phyloP scores from a whole-genome alignment of 2,888 invertebrate species.

The Drosophila mettleri region DNA sequence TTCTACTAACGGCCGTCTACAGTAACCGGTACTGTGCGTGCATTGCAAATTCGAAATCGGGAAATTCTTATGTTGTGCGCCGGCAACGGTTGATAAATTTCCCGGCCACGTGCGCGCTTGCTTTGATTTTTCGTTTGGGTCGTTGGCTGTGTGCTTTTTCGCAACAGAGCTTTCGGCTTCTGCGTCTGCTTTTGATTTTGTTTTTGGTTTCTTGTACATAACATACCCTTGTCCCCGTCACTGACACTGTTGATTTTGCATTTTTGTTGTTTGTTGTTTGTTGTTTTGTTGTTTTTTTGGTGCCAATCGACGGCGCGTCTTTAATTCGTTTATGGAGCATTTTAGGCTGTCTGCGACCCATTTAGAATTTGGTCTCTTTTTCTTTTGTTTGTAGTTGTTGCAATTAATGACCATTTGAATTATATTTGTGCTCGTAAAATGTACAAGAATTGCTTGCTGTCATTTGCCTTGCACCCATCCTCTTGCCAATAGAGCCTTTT shows the following conservation, averaged over 20 bases:
- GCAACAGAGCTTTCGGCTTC: constrained; percentile 52
- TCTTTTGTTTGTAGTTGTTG: constrained; percentile 62
- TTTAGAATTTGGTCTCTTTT: constrained; percentile 57
- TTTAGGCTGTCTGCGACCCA: constrained; percentile 73
- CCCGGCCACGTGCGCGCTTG: constrained; percentile 68
- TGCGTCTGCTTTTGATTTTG: constrained; percentile 1
- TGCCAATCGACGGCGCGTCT: constrained; percentile 52
- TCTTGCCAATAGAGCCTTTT: constrained; percentile 13
- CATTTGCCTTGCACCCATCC: constrained; percentile 35
- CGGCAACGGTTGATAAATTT: constrained; percentile 46
- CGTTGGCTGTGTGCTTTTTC: constrained; percentile 39
- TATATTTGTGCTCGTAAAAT: constrained; percentile 83
- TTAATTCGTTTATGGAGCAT: constrained; percentile 77
- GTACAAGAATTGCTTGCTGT: constrained; percentile 80
- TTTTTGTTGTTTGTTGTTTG: constrained; percentile 8
- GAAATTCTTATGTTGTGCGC: constrained; percentile 38
- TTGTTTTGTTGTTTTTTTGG: constrained; percentile 16
- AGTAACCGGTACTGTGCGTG: constrained; percentile 32
- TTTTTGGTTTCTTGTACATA: constrained; percentile 56
- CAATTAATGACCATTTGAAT: constrained; percentile 83
- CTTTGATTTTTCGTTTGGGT: constrained; percentile 18
- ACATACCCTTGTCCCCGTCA: constrained; percentile 30
- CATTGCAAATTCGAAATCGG: constrained; percentile 59
- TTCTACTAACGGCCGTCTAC: constrained; percentile 22
- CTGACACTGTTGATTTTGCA: constrained; percentile 6